phyloP scores from a whole-genome alignment of 1,140 invertebrate species.

The Chlorops oryzae region DNA sequence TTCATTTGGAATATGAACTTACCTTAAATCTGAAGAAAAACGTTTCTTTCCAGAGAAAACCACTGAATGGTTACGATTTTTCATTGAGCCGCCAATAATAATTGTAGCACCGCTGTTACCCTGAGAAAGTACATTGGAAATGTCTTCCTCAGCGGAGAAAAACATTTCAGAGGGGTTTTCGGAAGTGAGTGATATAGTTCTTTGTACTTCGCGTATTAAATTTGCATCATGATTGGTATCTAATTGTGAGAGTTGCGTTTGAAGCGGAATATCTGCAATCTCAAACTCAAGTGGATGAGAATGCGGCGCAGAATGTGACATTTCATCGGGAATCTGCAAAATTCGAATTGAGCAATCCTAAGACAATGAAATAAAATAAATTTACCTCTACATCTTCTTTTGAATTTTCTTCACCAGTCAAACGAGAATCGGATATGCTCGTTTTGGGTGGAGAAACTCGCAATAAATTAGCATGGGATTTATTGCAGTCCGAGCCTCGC shows the following conservation, averaged over 20 bases:
- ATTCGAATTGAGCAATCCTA: background rate
- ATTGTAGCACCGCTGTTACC: too few relatives aligned
- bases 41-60: conserved; percentile 50
- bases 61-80: conserved; percentile 38
- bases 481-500: conserved; percentile 68
- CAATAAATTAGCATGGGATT: conserved; percentile 52
- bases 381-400: conserved; percentile 40
- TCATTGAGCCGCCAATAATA: conserved; percentile 40
- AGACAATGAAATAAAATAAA: background rate
- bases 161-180: conserved; percentile 86
- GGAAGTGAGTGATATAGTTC: conserved; percentile 78
- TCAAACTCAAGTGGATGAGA: conserved; percentile 46
- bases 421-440: conserved; percentile 74
- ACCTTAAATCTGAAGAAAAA: conserved; percentile 52
- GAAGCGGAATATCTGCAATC: conserved; percentile 37
- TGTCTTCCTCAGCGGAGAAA: conserved; percentile 85
- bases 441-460: conserved; percentile 51
- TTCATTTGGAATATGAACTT: too few relatives aligned
- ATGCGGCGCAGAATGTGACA: conserved; percentile 52
- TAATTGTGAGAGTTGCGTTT: conserved; percentile 9
- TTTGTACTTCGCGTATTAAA: conserved; percentile 57
- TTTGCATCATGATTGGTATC: conserved; percentile 23
- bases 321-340: conserved; percentile 42
- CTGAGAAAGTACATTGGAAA: conserved; percentile 50
- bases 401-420: conserved; percentile 57